Base-by-base conservation (phyloP, 1,140 invertebrate genomes). In the Anastrepha obliqua region DNA sequence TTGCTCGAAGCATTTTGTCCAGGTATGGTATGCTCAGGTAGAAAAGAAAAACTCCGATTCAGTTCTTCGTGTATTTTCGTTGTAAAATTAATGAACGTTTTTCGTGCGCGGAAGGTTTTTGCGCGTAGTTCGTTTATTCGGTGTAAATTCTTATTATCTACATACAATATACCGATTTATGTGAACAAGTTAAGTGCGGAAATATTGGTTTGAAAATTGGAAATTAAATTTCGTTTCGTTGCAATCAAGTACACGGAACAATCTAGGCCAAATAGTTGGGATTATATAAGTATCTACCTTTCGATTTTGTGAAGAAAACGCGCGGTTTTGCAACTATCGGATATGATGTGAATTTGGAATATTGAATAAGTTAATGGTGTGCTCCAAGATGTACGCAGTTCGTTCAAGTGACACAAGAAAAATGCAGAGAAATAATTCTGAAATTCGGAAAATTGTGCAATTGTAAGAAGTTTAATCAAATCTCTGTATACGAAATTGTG, bases 61-160 rank as follows among this genome's bases (percentile, higher is more conserved):
- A 88, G 88, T 88, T 88, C 85, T 88, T 87, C 88, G 88, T 88
- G 88, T 81, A 86, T 67, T 88, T 88, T 74, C 88, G 88, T 87
- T 78, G 86, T 81, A 78, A 86, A 70, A 86, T 88, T 62, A 74
- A 42, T 86, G 85, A 86, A 29, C 29, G 81, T 85, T 85, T 58
- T 13, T n/a, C 51, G 81, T 74, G 58, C 6, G 81, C 81, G 81
- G 81, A 85, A 8, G 81, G 44, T 51, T 74, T 74, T 39, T 20
- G 39, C 39, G 81, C n/a, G 81, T 85, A 85, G 81, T 85, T 81
- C 85, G 85, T 88, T 88, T 88, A 86, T 88, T 86, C 44, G 51
- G 44, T 81, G 51, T 55, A n/a, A n/a, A 81, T 20, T 74, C 67
- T 17, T 3, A 67, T 29, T 74, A n/a, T 29, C 39, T 74, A 47